These are phyloP conservation scores for Spongilla lacustris DNA, from an alignment of 37 sponge, comb jelly and placozoan genomes.

Conservation along the genomic window DNA sequence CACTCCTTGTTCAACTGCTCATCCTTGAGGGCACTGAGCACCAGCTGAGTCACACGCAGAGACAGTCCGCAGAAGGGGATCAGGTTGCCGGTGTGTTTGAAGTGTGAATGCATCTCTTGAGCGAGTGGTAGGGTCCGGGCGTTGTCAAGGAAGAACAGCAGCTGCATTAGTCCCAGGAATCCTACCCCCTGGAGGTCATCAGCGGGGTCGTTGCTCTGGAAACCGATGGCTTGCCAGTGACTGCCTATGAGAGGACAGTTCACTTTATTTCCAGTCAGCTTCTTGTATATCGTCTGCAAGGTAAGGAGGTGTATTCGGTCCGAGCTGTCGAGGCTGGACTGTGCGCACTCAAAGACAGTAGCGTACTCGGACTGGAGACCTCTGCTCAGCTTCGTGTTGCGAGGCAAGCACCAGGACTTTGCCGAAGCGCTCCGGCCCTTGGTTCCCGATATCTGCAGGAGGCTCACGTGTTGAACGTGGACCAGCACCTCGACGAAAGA, in stretches of 20 bases:
- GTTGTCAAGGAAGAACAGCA: constrained; percentile 71
- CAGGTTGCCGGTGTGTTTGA: constrained; percentile 7
- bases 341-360: constrained; percentile 70
- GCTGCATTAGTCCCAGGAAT: constrained; percentile 75
- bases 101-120: constrained; percentile 60
- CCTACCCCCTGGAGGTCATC: constrained; percentile 90
- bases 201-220: constrained; percentile 83
- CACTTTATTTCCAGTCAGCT: constrained; percentile 59
- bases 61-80: constrained; percentile 89
- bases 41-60: constrained; percentile 71
- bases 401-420: constrained; percentile 19
- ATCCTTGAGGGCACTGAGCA: constrained; percentile 65
- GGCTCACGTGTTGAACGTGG: constrained; percentile 54
- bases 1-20: constrained; percentile 72
- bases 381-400: constrained; percentile 49
- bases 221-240: constrained; percentile 94
- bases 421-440: neutral
- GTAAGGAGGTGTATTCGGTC: constrained; percentile 64
- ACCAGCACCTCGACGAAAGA: constrained; percentile 63
- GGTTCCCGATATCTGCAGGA: constrained; percentile 30
- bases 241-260: constrained; percentile 75
- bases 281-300: constrained; percentile 77
- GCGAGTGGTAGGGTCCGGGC: constrained; percentile 37
- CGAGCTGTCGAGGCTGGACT: constrained; percentile 55
- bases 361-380: constrained; percentile 64